These are phyloP conservation scores for Myotis pilosus DNA, from an alignment of 2,797 vertebrate species.

Conservation along the genomic window DNA sequence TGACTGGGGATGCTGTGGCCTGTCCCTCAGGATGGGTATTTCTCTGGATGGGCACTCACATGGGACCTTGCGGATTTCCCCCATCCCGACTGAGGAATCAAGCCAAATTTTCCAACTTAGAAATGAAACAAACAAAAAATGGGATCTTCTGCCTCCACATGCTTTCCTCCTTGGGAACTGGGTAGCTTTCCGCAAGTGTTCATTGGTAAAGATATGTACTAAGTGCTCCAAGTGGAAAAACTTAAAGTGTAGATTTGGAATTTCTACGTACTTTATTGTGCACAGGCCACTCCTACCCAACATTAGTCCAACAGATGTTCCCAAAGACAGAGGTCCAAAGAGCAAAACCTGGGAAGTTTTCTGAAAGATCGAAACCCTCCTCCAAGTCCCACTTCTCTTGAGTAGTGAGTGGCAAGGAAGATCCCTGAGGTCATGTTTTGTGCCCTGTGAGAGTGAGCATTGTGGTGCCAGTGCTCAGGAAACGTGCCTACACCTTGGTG, in stretches of 20 bases:
- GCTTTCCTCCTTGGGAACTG: background rate
- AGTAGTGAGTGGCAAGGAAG: background rate
- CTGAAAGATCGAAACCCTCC: background rate
- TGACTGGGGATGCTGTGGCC: background rate
- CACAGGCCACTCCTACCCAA: background rate
- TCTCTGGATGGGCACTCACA: background rate
- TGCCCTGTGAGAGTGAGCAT: background rate
- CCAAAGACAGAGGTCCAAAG: slow-evolving; percentile 17
- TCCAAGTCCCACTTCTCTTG: background rate
- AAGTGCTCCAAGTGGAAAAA: slow-evolving; percentile 7
- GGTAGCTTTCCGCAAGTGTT: background rate
- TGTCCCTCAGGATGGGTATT: background rate
- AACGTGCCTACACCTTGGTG: background rate
- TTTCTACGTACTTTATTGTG: slow-evolving; percentile 26
- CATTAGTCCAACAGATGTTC: slow-evolving; percentile 38
- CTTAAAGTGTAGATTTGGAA: slow-evolving; percentile 22
- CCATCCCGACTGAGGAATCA: background rate
- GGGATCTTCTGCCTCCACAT: background rate
- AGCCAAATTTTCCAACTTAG: slow-evolving; percentile 42
- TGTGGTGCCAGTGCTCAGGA: background rate
- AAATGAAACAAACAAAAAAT: slow-evolving; percentile 41
- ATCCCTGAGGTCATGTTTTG: background rate
- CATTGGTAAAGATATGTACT: background rate
- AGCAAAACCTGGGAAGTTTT: slow-evolving; percentile 24
- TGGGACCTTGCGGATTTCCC: background rate